Evolutionary conservation across 2,888 invertebrate species (phyloP).

Genomic region (Pterostichus madidus): DNA sequence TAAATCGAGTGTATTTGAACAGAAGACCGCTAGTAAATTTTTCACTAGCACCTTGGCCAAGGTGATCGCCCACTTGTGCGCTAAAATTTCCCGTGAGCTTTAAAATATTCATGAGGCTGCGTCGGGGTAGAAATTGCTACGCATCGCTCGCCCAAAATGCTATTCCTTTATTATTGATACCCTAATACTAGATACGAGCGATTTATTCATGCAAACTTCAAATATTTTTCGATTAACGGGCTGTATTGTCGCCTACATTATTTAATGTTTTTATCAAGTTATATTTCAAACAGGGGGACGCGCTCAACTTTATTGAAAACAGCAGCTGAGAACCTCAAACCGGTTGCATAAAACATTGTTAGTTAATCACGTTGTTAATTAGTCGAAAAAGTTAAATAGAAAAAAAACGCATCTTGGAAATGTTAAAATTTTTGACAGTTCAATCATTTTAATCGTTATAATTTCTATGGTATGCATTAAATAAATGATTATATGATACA

Average conservation of each 20-base stretch:
- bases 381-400: too few relatives aligned
- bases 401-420: too few relatives aligned
- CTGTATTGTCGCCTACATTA: slow-evolving; percentile 47
- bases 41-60: slow-evolving; percentile 39
- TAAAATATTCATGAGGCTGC: slow-evolving; percentile 59
- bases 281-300: neutral
- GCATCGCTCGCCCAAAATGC: slow-evolving; percentile 46
- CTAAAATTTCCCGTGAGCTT: slow-evolving; percentile 63
- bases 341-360: too few relatives aligned
- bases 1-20: slow-evolving; percentile 52
- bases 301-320: too few relatives aligned
- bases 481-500: too few relatives aligned
- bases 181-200: slow-evolving; percentile 48
- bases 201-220: slow-evolving; percentile 55
- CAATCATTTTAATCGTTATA: too few relatives aligned
- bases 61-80: slow-evolving; percentile 53
- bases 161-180: slow-evolving; percentile 57
- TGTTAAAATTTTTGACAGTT: too few relatives aligned
- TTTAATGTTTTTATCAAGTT: slow-evolving; percentile 43
- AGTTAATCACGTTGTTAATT: too few relatives aligned
- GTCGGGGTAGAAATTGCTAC: slow-evolving; percentile 54
- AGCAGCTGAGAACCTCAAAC: too few relatives aligned
- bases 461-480: too few relatives aligned
- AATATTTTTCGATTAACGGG: slow-evolving; percentile 57
- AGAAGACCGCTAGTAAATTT: slow-evolving; percentile 55